Conservation (phyloP, 2,888 invertebrate species). For the Rosalia funebris region DNA sequence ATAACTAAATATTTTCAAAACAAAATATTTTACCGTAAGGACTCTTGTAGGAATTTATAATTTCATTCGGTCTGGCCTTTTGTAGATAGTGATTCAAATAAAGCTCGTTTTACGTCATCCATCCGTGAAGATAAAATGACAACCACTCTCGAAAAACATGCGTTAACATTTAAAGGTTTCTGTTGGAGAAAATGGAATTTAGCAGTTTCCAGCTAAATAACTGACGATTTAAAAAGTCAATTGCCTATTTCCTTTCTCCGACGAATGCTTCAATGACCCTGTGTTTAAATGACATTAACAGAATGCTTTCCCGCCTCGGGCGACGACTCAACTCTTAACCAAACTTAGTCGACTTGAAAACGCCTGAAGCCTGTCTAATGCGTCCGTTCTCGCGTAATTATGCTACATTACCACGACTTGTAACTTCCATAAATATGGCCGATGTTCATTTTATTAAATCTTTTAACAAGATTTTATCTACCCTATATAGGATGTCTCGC, state of each 20-base stretch:
- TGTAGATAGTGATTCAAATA: neutral
- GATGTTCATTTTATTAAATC: slow-evolving; percentile 29
- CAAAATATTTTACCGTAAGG: too few relatives aligned
- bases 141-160: slow-evolving; percentile 9
- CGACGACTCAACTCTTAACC: slow-evolving; percentile 35
- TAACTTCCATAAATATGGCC: slow-evolving; percentile 22
- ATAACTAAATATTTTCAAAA: too few relatives aligned
- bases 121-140: slow-evolving; percentile 15
- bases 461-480: slow-evolving; percentile 18
- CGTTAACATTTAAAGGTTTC: slow-evolving; percentile 49
- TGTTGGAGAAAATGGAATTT: slow-evolving; percentile 46
- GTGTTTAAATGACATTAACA: slow-evolving; percentile 58
- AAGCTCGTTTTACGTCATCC: neutral
- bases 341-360: slow-evolving; percentile 34
- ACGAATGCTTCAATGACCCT: slow-evolving; percentile 55
- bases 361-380: slow-evolving; percentile 38
- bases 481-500: slow-evolving; percentile 3
- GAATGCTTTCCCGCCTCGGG: slow-evolving; percentile 49
- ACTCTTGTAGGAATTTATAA: neutral
- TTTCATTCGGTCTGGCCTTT: neutral
- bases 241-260: slow-evolving; percentile 58
- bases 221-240: slow-evolving; percentile 58
- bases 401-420: slow-evolving; percentile 32
- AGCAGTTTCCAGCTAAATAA: slow-evolving; percentile 47
- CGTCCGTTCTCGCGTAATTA: slow-evolving; percentile 42